These are phyloP conservation scores for Cotesia typhae DNA, from an alignment of 1,140 invertebrate species.

Conservation along the genomic window DNA sequence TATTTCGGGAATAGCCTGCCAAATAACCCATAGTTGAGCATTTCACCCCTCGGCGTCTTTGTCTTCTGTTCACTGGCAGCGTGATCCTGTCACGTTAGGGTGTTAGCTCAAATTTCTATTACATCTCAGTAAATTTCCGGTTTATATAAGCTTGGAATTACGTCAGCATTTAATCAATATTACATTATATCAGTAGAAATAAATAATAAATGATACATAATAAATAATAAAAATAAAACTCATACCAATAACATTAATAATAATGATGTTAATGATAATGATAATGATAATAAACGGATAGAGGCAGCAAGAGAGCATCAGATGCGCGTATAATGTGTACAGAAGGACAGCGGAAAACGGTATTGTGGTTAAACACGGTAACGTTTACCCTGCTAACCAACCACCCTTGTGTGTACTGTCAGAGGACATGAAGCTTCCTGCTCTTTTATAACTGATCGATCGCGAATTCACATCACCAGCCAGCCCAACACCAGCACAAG, in stretches of 20 bases:
- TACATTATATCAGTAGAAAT: neutral
- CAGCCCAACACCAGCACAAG: neutral
- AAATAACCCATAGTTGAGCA: slow-evolving; percentile 15
- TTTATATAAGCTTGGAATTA: too few species aligned
- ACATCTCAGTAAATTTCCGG: too few species aligned
- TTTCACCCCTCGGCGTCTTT: neutral
- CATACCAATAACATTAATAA: slow-evolving; percentile 6
- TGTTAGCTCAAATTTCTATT: too few species aligned
- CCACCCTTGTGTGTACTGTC: slow-evolving; percentile 21
- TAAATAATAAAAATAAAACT: too few species aligned
- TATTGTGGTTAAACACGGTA: slow-evolving; percentile 36
- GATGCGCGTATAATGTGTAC: slow-evolving; percentile 28
- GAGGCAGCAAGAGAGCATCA: slow-evolving; percentile 9
- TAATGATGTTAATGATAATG: slow-evolving; percentile 12
- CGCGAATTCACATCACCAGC: neutral
- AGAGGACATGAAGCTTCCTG: slow-evolving; percentile 7
- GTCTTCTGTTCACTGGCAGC: slow-evolving; percentile 8
- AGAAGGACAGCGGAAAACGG: slow-evolving; percentile 11
- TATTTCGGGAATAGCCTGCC: slow-evolving; percentile 37
- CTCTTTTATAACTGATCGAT: slow-evolving; percentile 28
- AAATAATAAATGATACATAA: neutral
- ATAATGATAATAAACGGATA: neutral
- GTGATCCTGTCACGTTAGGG: slow-evolving; percentile 3
- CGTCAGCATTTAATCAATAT: too few species aligned
- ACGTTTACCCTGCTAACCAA: slow-evolving; percentile 36